Percentiles rank a stretch among this genome's conserved stretches.
Evolutionary conservation across 2,888 invertebrate genomes (phyloP).

Genomic region (Rhagonycha fulva): DNA sequence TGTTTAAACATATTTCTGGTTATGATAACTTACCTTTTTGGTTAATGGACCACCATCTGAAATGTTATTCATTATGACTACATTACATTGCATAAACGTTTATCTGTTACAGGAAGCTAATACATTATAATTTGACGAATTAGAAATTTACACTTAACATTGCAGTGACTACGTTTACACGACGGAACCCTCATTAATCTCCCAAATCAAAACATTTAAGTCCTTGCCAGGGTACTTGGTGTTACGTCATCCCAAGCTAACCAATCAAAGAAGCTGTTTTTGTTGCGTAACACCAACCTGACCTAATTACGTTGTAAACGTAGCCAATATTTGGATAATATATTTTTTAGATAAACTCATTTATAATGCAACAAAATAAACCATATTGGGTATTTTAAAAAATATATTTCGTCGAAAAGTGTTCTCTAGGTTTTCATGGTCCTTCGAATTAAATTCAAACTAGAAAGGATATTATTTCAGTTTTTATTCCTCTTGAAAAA

Average conservation of each 20-base stretch:
- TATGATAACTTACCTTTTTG: background rate
- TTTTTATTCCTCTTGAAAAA: background rate
- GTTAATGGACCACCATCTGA: background rate
- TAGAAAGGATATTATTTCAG: background rate
- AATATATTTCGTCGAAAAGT: background rate
- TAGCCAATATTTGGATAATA: background rate
- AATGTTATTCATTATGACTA: background rate
- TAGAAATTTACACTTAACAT: background rate
- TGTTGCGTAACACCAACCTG: background rate
- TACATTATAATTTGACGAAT: background rate
- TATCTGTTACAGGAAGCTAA: background rate
- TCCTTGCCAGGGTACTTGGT: too few species aligned
- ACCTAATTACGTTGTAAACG: background rate
- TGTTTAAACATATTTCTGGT: background rate
- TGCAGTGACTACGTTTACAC: background rate
- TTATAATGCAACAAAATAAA: background rate
- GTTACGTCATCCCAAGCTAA: too few species aligned
- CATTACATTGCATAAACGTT: background rate
- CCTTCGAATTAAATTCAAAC: background rate
- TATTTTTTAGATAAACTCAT: background rate
- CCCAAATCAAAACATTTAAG: too few species aligned
- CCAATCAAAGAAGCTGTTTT: too few species aligned
- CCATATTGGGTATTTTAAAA: background rate
- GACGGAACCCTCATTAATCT: background rate
- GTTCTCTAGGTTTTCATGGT: background rate